These are phyloP conservation scores for Allolobophora icterica DNA, from an alignment of 2,888 invertebrate genomes.

Conservation along the genomic window DNA sequence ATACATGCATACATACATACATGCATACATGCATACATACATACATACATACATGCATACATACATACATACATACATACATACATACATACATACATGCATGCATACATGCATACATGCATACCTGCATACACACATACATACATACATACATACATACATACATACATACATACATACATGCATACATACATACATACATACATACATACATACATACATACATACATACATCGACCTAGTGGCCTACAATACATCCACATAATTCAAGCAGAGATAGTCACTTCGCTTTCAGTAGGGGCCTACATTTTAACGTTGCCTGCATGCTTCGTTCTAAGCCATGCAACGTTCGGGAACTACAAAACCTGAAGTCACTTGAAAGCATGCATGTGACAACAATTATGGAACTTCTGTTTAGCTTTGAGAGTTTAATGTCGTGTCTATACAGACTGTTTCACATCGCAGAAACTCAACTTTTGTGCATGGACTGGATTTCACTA, in stretches of 20 bases:
- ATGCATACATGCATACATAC: background rate
- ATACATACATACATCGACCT: background rate
- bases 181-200: background rate
- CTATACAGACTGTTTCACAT: too few species aligned
- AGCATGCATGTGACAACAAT: too few species aligned
- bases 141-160: background rate
- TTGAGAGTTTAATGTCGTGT: too few species aligned
- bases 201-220: conserved; percentile 7
- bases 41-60: conserved; percentile 6
- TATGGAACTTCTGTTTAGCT: too few species aligned
- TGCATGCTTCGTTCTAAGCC: too few species aligned
- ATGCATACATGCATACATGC: background rate
- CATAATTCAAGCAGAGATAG: too few species aligned
- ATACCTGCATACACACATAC: background rate
- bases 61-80: conserved; percentile 17
- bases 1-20: background rate
- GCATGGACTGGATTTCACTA: too few species aligned
- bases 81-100: conserved; percentile 28
- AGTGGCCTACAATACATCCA: background rate
- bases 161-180: background rate
- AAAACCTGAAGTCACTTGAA: too few species aligned
- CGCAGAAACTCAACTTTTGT: too few species aligned
- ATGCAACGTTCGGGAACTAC: too few species aligned
- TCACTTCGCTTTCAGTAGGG: too few species aligned
- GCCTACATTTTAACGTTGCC: too few species aligned